Evolutionary conservation across 2,888 invertebrate genomes (phyloP), one percentile per base, ranked within the genome.

Genomic region (Ditula angustiorana): DNA sequence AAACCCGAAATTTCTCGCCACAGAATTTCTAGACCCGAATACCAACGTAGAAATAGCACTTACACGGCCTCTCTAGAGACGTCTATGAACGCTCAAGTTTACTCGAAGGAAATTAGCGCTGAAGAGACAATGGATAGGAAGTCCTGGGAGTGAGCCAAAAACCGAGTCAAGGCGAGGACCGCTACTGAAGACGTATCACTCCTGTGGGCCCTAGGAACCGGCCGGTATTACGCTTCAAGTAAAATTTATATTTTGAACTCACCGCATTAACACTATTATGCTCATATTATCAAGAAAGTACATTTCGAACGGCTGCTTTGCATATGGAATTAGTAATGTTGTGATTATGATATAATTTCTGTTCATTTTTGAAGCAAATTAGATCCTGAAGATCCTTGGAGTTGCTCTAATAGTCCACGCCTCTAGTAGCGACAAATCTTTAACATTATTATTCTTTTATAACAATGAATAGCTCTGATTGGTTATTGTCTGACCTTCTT

Each of bases 121-220:
- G 64, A 59, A 41, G 64, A 64, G 64, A 64, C 64, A 59, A 64
- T 64, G 53, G 63, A 64, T 64, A 49, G 63, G 59, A 64, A 59
- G 64, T 47, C 53, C 58, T 64, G 64, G 64, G 52, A 53, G 28
- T 44, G 46, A 46, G 64, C 64, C 64, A 64, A 64, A 59, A 59
- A 24, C 64, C 52, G 52, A 44, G 50, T 33, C 62, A 41, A 49
- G 24, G 8, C 10, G 24, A 16, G 11, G 26, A 49, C 62, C 49
- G 41, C 52, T 53, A 63, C 57, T 58, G 57, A 64, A 64, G 64
- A 59, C 59, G 47, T 64, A 64, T 64, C 59, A 53, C 64, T 53
- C 64, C 64, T 64, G 47, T 37, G 64, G 64, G 64, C 59, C 58
- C 28, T 47, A 19, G 28, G 23, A 53, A 13, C 44, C 26, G 11